Evolutionary conservation across 2,113 vertebrate species (phyloP), one percentile per base, ranked within the genome.

Genomic region (Strigops habroptila): DNA sequence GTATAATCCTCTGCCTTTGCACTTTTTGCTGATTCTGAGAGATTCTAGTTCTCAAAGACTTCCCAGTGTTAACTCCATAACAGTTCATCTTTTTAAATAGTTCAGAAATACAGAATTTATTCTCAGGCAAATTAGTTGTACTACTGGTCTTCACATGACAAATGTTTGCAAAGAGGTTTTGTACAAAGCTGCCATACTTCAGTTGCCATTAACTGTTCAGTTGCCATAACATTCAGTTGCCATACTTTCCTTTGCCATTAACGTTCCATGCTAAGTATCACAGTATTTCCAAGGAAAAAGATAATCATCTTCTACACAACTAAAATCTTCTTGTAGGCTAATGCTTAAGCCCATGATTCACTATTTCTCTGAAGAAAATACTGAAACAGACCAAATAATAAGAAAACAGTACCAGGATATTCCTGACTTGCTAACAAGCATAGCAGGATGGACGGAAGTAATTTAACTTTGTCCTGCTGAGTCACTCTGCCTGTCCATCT

Each of bases 401-500:
- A 90, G 67, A 90, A 53, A 89, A 39, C 64, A 70, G 23, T 93
- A 96, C 92, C 84, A 95, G 84, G 68, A 97, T 97, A 97, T 96
- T 96, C 67, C 95, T 92, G 94, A 96, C 95, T 96, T 90, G 88
- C 92, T 98, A 97, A 97, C 96, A 97, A 97, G 91, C 82, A 82
- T 95, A 96, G 96, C 91, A 96, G 91, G 87, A 94, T 59, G 80
- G 97, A 97, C 84, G 5, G 94, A 97, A 96, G 92, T 96, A 97
- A 98, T 98, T 98, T 98, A 97, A 95, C 91, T 93, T 75, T 87
- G 95, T 86, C 97, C 96, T 96, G 97, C 97, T 98, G 98, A 98
- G 97, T 98, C 96, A 97, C 96, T 96, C 11, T 92, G 92, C 69
- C 92, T 97, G 96, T 97, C 97, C 96, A 97, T 98, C 97, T 95